A percentile compares a stretch with the other conserved stretches of the same genome.
phyloP scores from a whole-genome alignment of 2,113 vertebrate species.

The Corydoras maculifer region DNA sequence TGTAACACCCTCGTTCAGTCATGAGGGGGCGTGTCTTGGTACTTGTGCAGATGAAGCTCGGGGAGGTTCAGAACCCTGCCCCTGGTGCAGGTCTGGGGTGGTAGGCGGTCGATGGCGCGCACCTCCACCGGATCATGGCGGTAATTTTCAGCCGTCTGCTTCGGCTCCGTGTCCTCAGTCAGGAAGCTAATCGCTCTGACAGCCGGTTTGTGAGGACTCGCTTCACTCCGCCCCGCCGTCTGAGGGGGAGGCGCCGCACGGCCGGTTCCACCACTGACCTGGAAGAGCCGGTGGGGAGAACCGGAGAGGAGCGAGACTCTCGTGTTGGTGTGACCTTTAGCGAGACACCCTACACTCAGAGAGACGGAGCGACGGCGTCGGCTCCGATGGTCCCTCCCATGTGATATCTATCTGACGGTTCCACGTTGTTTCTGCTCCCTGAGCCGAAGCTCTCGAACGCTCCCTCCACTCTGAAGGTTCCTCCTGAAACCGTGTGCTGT shows the following conservation, averaged over 20 bases:
- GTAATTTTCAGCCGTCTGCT: slow-evolving; percentile 36
- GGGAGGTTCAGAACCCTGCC: too few relatives aligned
- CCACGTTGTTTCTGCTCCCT: neutral
- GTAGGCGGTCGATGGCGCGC: slow-evolving; percentile 14
- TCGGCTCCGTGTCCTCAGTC: slow-evolving; percentile 23
- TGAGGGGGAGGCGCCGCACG: slow-evolving; percentile 1
- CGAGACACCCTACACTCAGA: slow-evolving; percentile 18
- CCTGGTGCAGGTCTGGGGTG: neutral
- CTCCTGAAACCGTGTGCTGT: too few relatives aligned
- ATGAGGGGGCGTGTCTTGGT: too few relatives aligned
- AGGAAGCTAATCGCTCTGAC: slow-evolving; percentile 34
- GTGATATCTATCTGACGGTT: slow-evolving; percentile 4
- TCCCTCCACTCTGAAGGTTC: too few relatives aligned
- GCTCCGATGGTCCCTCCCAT: slow-evolving; percentile 15
- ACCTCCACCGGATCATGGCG: slow-evolving; percentile 11
- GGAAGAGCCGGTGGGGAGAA: slow-evolving; percentile 17
- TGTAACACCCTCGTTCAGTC: too few relatives aligned
- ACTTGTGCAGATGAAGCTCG: too few relatives aligned
- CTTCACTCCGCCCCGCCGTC: slow-evolving; percentile 3
- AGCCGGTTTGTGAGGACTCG: slow-evolving; percentile 21
- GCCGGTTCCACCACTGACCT: slow-evolving; percentile 27
- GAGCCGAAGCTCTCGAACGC: neutral
- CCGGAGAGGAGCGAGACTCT: neutral
- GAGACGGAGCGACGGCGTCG: slow-evolving; percentile 4
- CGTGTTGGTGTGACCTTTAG: slow-evolving; percentile 34